phyloP scores from a whole-genome alignment of 2,113 vertebrate species.

The Antechinus flavipes region DNA sequence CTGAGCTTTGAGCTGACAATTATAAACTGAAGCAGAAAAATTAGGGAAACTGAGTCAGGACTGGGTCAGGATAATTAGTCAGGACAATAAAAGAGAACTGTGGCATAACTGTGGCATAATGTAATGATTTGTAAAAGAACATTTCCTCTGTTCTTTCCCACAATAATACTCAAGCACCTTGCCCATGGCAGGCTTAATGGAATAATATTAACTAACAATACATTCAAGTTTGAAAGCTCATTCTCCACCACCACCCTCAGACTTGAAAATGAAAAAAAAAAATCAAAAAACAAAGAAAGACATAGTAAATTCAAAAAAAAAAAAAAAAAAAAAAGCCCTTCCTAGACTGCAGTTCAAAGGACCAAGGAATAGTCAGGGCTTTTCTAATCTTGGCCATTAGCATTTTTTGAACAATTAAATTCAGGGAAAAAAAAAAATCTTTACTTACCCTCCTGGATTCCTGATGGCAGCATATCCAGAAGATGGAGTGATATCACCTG shows the following conservation, averaged over 20 bases:
- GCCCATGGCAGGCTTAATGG: background rate
- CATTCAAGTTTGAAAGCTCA: background rate
- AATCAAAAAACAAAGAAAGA: constrained; percentile 19
- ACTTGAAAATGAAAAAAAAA: background rate
- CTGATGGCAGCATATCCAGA: constrained; percentile 78
- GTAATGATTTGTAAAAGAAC: background rate
- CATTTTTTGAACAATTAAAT: constrained; percentile 33
- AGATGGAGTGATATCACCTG: constrained; percentile 86
- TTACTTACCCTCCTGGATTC: constrained; percentile 80
- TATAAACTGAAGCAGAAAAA: too few species aligned
- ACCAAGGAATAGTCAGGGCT: background rate
- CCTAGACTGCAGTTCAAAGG: constrained; percentile 25
- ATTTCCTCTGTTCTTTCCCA: too few species aligned
- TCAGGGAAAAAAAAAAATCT: constrained; percentile 8
- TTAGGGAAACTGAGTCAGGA: too few species aligned
- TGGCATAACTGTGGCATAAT: too few species aligned
- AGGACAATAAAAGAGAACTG: too few species aligned
- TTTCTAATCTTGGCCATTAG: background rate
- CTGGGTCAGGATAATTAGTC: too few species aligned
- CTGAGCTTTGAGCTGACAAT: too few species aligned
- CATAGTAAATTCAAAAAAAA: constrained; percentile 47
- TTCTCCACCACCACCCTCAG: background rate
- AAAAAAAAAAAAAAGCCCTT: constrained; percentile 16
- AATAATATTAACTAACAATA: background rate
- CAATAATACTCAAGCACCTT: background rate